These are phyloP conservation scores for Turritopsis dohrnii DNA, from an alignment of 30 jellyfish, hydroid and myxozoan species.

Conservation along the genomic window DNA sequence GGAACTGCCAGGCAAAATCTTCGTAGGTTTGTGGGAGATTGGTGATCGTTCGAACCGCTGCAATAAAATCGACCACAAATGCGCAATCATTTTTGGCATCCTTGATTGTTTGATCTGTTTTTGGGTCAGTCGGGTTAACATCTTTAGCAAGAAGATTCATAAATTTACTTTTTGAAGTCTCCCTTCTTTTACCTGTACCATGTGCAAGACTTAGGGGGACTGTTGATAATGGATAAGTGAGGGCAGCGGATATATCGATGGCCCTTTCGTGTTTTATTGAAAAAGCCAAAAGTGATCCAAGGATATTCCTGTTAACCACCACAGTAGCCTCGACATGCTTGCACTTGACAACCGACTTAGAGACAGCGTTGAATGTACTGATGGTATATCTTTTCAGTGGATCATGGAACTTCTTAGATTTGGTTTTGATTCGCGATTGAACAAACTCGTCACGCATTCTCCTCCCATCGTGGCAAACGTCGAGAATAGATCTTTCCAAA, in stretches of 20 bases:
- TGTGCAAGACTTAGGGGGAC: constrained; percentile 8
- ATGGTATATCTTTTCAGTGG: too few species aligned
- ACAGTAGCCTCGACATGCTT: neutral
- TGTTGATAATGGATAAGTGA: neutral
- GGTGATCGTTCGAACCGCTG: constrained; percentile 39
- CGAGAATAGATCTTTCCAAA: too few species aligned
- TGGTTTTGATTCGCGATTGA: too few species aligned
- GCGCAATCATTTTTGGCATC: neutral
- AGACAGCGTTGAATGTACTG: too few species aligned
- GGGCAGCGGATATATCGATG: neutral
- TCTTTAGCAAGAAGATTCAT: neutral
- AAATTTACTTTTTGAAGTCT: neutral
- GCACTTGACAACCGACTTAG: neutral
- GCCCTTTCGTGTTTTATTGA: neutral
- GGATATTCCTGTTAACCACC: neutral
- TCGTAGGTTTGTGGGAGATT: constrained; percentile 37
- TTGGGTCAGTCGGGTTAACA: neutral
- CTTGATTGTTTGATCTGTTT: neutral
- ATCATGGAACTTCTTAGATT: too few species aligned
- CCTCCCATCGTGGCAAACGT: too few species aligned
- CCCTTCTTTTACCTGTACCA: neutral
- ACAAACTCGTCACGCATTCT: neutral
- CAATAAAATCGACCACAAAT: constrained; percentile 44
- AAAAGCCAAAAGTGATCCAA: neutral
- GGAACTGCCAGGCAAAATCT: constrained; percentile 21